These are phyloP conservation scores for Anthopleura sola DNA, from an alignment of 64 coral and sea anemone genomes.

Conservation along the genomic window DNA sequence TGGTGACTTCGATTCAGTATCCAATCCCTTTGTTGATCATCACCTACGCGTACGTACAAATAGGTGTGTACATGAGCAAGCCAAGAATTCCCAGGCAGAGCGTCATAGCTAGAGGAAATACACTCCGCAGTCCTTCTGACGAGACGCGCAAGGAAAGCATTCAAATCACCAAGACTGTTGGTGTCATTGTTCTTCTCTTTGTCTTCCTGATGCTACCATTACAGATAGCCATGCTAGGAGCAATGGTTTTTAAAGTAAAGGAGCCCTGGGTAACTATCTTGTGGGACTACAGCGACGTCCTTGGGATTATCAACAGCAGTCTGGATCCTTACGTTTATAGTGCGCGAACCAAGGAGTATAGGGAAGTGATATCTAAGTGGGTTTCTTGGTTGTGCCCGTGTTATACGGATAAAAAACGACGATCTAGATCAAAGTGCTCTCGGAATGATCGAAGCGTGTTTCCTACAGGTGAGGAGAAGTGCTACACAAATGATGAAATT, in stretches of 20 bases:
- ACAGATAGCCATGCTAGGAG: background rate
- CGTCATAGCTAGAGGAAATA: background rate
- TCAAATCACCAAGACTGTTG: background rate
- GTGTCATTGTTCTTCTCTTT: constrained; percentile 8
- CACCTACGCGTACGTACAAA: background rate
- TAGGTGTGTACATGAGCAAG: background rate
- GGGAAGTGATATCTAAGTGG: background rate
- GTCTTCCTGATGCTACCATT: background rate
- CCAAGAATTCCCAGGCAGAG: background rate
- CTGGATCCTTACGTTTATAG: background rate
- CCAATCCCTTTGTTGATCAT: constrained; percentile 10
- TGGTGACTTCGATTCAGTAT: background rate
- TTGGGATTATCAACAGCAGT: background rate
- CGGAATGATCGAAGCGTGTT: background rate
- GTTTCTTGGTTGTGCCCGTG: background rate
- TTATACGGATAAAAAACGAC: background rate
- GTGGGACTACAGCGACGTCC: background rate
- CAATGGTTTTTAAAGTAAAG: background rate
- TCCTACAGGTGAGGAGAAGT: background rate
- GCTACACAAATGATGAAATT: background rate
- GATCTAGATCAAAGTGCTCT: background rate
- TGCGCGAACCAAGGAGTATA: background rate
- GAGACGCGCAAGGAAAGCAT: constrained; percentile 1
- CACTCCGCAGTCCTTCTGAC: background rate
- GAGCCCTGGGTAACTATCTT: background rate